phyloP scores from a whole-genome alignment of 2,888 invertebrate species.

The Drosophila subquinaria region DNA sequence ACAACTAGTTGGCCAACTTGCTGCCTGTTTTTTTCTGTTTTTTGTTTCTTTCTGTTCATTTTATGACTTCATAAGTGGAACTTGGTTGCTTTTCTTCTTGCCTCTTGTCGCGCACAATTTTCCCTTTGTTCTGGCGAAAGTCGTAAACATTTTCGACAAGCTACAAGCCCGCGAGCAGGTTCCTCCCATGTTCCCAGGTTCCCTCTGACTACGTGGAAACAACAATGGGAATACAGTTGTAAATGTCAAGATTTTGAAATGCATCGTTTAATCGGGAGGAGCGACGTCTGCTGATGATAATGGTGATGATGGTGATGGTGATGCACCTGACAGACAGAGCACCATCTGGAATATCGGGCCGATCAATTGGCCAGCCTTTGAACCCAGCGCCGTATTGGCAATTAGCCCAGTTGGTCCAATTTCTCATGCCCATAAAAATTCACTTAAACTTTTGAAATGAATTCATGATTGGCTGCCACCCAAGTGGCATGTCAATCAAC shows the following conservation, averaged over 20 bases:
- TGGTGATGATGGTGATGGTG: neutral
- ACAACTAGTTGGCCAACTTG: constrained; percentile 31
- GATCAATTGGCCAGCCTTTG: constrained; percentile 47
- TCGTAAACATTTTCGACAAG: constrained; percentile 70
- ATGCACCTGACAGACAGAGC: constrained; percentile 62
- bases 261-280: constrained; percentile 68
- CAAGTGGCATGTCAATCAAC: constrained; percentile 41
- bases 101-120: constrained; percentile 26
- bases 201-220: constrained; percentile 35
- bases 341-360: constrained; percentile 23
- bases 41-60: constrained; percentile 46
- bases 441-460: constrained; percentile 70
- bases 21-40: constrained; percentile 46
- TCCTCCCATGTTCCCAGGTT: constrained; percentile 11
- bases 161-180: constrained; percentile 45
- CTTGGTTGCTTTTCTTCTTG: constrained; percentile 65
- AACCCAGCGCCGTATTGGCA: constrained; percentile 33
- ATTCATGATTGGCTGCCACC: constrained; percentile 59
- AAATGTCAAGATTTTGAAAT: constrained; percentile 78
- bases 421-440: constrained; percentile 75
- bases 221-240: constrained; percentile 67
- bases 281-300: neutral
- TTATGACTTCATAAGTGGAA: constrained; percentile 81
- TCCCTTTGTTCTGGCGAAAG: constrained; percentile 74
- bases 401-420: constrained; percentile 69